Evolutionary conservation across 2,888 invertebrate species (phyloP).

Genomic region (Leistus spinibarbis): DNA sequence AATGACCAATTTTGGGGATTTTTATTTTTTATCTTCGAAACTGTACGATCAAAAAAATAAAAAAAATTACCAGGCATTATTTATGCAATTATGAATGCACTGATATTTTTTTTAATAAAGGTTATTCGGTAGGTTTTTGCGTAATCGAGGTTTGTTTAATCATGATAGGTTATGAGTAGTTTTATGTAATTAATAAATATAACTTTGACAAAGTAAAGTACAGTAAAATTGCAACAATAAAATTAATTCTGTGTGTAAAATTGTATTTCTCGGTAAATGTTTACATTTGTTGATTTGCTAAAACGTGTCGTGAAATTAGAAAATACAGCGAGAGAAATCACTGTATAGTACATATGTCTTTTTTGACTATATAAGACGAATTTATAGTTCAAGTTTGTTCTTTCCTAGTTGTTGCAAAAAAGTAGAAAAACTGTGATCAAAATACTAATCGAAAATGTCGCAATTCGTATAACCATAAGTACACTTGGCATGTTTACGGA

Average conservation of each 20-base stretch:
- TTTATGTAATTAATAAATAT: too few species aligned
- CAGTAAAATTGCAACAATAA: too few species aligned
- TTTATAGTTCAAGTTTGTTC: slow-evolving; percentile 18
- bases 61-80: too few species aligned
- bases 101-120: too few species aligned
- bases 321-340: slow-evolving; percentile 20
- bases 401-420: slow-evolving; percentile 3
- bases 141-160: too few species aligned
- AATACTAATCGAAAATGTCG: slow-evolving; percentile 9
- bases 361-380: slow-evolving; percentile 21
- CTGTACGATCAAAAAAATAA: too few species aligned
- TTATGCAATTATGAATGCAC: too few species aligned
- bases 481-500: slow-evolving; percentile 10
- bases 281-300: background rate
- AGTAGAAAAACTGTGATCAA: slow-evolving; percentile 1
- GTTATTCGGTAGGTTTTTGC: too few species aligned
- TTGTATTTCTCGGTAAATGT: background rate
- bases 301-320: slow-evolving; percentile 22
- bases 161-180: too few species aligned
- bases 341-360: slow-evolving; percentile 7
- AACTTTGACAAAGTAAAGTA: too few species aligned
- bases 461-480: background rate
- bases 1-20: too few species aligned
- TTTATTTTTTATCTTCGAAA: too few species aligned
- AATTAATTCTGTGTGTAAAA: background rate